Evolutionary conservation across 2,888 invertebrate genomes (phyloP).

Genomic region (Podabrus alpinus): DNA sequence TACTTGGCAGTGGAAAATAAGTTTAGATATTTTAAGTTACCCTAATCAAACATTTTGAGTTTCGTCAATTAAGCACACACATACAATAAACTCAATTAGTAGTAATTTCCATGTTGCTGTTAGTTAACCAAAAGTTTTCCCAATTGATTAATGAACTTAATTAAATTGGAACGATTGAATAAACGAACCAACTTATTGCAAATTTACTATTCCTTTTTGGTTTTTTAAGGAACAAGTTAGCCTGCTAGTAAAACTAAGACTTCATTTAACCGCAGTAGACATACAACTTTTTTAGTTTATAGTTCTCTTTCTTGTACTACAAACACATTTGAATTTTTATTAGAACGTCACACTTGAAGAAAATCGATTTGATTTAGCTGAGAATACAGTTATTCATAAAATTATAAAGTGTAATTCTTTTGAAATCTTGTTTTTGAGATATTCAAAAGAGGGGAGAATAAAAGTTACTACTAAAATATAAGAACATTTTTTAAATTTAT

Average conservation of each 20-base stretch:
- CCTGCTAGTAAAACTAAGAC: background rate
- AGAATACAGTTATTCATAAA: background rate
- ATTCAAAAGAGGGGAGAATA: background rate
- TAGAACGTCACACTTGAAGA: constrained; percentile 2
- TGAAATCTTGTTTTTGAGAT: background rate
- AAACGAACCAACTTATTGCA: background rate
- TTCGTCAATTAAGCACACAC: background rate
- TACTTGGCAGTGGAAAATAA: background rate
- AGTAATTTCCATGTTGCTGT: background rate
- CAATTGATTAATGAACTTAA: background rate
- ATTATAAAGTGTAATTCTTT: background rate
- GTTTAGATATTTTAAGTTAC: background rate
- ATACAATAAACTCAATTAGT: background rate
- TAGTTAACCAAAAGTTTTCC: background rate
- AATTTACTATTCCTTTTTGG: background rate
- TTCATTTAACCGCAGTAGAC: background rate
- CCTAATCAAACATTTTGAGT: background rate
- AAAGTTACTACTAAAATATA: background rate
- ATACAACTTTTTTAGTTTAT: background rate
- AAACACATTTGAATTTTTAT: constrained; percentile 2
- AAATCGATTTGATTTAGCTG: constrained; percentile 15
- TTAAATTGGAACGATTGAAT: background rate
- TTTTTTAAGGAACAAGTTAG: background rate
- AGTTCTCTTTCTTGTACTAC: background rate
- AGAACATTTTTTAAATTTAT: background rate